Base-by-base conservation (phyloP, 2,113 vertebrate genomes). In the Phycodurus eques region DNA sequence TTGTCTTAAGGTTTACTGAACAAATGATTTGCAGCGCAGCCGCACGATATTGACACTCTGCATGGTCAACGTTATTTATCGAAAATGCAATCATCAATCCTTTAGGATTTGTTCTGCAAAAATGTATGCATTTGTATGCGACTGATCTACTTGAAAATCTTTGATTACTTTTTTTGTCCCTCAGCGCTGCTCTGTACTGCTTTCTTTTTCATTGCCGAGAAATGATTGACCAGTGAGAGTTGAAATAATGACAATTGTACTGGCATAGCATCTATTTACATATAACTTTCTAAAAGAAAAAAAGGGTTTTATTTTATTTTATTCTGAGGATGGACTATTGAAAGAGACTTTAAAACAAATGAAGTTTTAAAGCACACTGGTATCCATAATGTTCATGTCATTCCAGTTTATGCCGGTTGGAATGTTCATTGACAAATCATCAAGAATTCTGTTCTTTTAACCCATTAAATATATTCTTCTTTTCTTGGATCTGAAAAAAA, bases 101-200 rank as follows among this genome's bases (percentile, higher is more conserved):
- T 82, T 80, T 66, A 86, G 78, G 86, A 78, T 90, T 90, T 81
- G 90, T 92, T 87, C 87, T 87, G 81, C 82, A 82, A 89, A 69
- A 82, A 80, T 91, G 68, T 92, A 92, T 93, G 92, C 92, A 93
- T 92, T 88, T 86, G 81, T 87, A 92, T 91, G 83, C 88, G 80
- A 88, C 88, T 88, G 87, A 93, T 91, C 42, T 91, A 93, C 93
- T 94, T 94, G 92, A 93, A 93, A 79, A 77, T 76, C 82, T 76
- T 83, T 77, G 81, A 80, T 81, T 79, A 85, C 80, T 82, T 87
- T 54, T 39, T 8, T 54, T 68, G 8, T 15, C 14, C 31, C 68
- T 86, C 83, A 64, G 89, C 76, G 87, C 91, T 91, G 91, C 92
- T 89, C 75, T 75, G 72, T 82, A 83, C 69, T 84, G 79, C 80